These are phyloP conservation scores for Sturnira hondurensis DNA, from an alignment of 2,113 vertebrate species.

Conservation along the genomic window DNA sequence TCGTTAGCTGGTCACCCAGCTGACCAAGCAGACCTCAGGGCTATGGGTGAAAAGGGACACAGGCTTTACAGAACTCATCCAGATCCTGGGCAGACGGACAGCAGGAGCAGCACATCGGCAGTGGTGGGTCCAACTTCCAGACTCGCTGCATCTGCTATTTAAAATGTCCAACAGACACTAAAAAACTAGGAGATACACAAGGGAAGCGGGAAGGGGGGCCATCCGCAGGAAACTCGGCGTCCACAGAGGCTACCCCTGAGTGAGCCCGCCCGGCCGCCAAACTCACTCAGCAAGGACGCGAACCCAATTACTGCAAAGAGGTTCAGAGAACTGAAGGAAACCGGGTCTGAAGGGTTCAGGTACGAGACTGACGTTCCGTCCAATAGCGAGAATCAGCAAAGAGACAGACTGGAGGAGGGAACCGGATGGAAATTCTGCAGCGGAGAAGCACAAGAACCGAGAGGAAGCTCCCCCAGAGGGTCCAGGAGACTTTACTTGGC, in stretches of 20 bases:
- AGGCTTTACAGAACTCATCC: not conserved
- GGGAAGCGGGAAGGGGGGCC: no score
- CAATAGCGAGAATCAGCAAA: no score
- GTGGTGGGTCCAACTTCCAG: not conserved
- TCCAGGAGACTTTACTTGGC: fast-evolving
- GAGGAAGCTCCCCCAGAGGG: no score
- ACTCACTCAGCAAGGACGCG: not conserved
- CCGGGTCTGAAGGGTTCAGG: not conserved
- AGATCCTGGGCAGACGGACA: not conserved
- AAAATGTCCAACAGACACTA: not conserved
- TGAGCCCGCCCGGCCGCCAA: no score
- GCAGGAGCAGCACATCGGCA: not conserved
- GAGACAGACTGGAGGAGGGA: not conserved
- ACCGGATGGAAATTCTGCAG: not conserved
- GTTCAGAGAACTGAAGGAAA: not conserved
- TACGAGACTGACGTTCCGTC: not conserved
- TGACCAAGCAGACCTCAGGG: not conserved
- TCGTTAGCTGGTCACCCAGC: no score
- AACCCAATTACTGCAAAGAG: no score
- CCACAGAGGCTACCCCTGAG: not conserved
- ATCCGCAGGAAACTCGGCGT: no score
- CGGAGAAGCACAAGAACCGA: not conserved
- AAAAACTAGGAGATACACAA: not conserved
- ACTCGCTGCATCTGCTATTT: not conserved
- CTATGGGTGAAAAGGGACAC: not conserved